Evolutionary conservation across 2,797 vertebrate genomes (phyloP).

Genomic region (Argentina silus): DNA sequence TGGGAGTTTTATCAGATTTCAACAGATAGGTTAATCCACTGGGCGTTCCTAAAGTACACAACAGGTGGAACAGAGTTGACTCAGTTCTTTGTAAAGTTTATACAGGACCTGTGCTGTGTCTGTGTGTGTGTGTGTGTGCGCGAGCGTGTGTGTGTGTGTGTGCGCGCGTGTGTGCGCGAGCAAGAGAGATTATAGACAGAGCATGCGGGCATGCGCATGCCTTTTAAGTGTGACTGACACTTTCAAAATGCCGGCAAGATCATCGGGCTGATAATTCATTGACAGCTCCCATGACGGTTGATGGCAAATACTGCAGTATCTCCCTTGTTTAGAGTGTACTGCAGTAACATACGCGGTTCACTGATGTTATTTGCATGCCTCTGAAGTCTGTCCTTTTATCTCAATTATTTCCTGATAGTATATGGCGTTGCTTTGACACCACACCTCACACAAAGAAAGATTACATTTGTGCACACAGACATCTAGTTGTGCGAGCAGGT

Average conservation of each 20-base stretch:
- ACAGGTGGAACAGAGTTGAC: conserved; percentile 68
- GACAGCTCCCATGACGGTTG: conserved; percentile 66
- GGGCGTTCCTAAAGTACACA: conserved; percentile 70
- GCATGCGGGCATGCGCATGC: conserved; percentile 43
- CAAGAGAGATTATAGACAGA: conserved; percentile 28
- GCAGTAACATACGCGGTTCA: conserved; percentile 48
- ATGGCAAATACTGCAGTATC: conserved; percentile 20
- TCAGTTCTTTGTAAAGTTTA: conserved; percentile 75
- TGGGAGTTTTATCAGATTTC: conserved; percentile 50
- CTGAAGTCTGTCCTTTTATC: conserved; percentile 38
- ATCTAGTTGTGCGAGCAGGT: too few relatives aligned
- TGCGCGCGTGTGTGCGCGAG: background rate
- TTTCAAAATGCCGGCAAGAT: conserved; percentile 60
- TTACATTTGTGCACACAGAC: too few relatives aligned
- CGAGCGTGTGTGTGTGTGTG: conserved; percentile 5
- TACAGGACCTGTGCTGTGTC: conserved; percentile 52
- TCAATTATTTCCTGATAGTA: conserved; percentile 40
- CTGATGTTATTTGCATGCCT: conserved; percentile 56
- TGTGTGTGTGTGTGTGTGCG: conserved; percentile 27
- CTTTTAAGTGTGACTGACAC: conserved; percentile 29
- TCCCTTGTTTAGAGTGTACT: background rate
- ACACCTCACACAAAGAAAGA: too few relatives aligned
- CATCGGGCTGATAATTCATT: conserved; percentile 69
- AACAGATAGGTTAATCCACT: conserved; percentile 59
- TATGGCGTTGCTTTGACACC: too few relatives aligned